Conservation (phyloP, 2,888 invertebrate genomes). For the Rhaphigaster nebulosa region DNA sequence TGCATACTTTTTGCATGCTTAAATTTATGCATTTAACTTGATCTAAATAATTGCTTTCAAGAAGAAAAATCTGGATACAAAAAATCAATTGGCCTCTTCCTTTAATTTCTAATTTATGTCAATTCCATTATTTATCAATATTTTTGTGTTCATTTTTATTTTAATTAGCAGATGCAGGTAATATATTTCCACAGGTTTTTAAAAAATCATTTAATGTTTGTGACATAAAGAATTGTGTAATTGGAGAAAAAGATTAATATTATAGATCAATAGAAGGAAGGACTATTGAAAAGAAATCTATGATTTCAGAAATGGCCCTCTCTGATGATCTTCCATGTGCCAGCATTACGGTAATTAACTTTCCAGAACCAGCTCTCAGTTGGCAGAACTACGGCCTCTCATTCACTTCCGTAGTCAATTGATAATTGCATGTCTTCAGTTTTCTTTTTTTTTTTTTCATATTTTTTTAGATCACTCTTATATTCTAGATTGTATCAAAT, state of each 20-base stretch:
- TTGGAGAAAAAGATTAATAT: constrained; percentile 41
- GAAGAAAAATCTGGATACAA: neutral
- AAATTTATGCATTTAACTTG: neutral
- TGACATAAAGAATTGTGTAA: constrained; percentile 46
- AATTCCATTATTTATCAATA: neutral
- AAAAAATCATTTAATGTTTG: constrained; percentile 27
- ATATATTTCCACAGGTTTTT: constrained; percentile 33
- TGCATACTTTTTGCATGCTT: constrained; percentile 57
- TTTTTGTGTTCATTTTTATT: neutral
- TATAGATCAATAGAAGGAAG: constrained; percentile 54
- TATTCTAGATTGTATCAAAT: constrained; percentile 38
- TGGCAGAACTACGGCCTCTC: constrained; percentile 63
- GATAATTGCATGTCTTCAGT: constrained; percentile 55
- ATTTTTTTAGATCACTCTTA: neutral
- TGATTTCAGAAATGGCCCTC: constrained; percentile 61
- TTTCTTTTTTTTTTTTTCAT: neutral
- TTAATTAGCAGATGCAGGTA: constrained; percentile 39
- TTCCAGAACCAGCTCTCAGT: constrained; percentile 64
- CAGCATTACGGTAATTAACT: constrained; percentile 62
- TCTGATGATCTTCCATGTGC: constrained; percentile 61
- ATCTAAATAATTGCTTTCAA: neutral
- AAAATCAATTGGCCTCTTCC: constrained; percentile 21
- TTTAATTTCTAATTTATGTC: neutral
- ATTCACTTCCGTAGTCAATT: constrained; percentile 64
- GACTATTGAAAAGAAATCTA: constrained; percentile 55